Evolutionary conservation across 2,888 invertebrate species (phyloP).

Genomic region (Oconnorella tubifera): DNA sequence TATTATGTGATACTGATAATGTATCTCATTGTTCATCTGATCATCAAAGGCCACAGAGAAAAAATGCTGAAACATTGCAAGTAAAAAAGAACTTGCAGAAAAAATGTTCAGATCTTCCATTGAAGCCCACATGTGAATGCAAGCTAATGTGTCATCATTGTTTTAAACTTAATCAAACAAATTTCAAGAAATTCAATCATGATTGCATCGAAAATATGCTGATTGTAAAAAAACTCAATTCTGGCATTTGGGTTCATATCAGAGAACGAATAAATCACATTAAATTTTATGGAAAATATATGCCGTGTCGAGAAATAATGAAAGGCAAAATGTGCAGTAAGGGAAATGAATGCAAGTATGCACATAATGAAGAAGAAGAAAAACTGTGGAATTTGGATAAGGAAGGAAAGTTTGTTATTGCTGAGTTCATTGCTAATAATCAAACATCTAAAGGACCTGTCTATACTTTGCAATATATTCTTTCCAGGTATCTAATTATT

Average conservation of each 20-base stretch:
- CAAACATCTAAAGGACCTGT: neutral
- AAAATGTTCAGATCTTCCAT: too few species aligned
- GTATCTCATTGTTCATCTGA: too few species aligned
- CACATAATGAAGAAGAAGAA: constrained; percentile 48
- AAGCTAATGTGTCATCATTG: neutral
- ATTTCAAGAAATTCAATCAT: neutral
- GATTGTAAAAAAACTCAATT: neutral
- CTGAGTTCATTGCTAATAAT: constrained; percentile 35
- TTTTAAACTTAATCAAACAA: neutral
- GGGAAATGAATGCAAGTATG: constrained; percentile 46
- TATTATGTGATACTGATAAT: too few species aligned
- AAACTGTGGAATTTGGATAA: constrained; percentile 49
- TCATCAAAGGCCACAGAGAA: too few species aligned
- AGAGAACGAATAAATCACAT: neutral
- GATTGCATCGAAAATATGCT: neutral
- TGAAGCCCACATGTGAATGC: neutral
- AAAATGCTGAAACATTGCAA: too few species aligned
- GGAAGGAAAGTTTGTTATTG: constrained; percentile 39
- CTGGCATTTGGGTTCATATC: neutral
- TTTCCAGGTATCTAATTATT: too few species aligned
- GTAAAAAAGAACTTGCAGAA: too few species aligned
- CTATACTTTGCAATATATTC: neutral
- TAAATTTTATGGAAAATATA: neutral
- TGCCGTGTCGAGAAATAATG: neutral
- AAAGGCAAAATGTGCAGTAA: neutral